phyloP scores from a whole-genome alignment of 2,797 vertebrate genomes.

The Acanthurus leucopareius region DNA sequence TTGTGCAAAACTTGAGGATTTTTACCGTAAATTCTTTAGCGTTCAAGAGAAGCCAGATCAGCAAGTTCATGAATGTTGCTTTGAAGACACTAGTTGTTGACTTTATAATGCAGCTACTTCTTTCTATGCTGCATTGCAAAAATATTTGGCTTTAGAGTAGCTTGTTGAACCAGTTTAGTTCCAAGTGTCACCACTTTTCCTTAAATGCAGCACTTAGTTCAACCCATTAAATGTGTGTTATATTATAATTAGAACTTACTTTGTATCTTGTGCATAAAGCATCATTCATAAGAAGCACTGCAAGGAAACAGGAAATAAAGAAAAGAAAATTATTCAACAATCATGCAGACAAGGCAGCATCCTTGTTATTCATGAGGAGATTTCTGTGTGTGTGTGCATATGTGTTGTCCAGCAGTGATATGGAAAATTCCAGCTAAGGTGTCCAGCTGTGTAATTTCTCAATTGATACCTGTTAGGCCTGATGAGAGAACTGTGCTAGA shows the following conservation, averaged over 20 bases:
- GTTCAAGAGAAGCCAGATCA: conserved; percentile 58
- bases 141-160: conserved; percentile 20
- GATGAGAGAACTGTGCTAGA: conserved; percentile 61
- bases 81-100: conserved; percentile 44
- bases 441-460: conserved; percentile 71
- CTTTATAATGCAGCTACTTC: conserved; percentile 11
- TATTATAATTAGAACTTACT: conserved; percentile 1
- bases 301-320: conserved; percentile 9
- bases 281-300: not conserved
- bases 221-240: not conserved
- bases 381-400: not conserved
- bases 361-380: not conserved
- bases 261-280: not conserved
- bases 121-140: conserved; percentile 34
- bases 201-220: conserved; percentile 3
- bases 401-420: conserved; percentile 53
- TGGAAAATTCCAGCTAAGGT: conserved; percentile 66
- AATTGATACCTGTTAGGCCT: conserved; percentile 72
- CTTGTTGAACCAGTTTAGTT: conserved; percentile 28
- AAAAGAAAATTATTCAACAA: not conserved
- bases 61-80: conserved; percentile 62
- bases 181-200: conserved; percentile 13
- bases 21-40: conserved; percentile 59
- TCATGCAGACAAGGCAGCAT: conserved; percentile 1
- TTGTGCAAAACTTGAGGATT: conserved; percentile 55